Evolutionary conservation across 2,113 vertebrate species (phyloP).

Genomic region (Coptodon bakossiorum): DNA sequence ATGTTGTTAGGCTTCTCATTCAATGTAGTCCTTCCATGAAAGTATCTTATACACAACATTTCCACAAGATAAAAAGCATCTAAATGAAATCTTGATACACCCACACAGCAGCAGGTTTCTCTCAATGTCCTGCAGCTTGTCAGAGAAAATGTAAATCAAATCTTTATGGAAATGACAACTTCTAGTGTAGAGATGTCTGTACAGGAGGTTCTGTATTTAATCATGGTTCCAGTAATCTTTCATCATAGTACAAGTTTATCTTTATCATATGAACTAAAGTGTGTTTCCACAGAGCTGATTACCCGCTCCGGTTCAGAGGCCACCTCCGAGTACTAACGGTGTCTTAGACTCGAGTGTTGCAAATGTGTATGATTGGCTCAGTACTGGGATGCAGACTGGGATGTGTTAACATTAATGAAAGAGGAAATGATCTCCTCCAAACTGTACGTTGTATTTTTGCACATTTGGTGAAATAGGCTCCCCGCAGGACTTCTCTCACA

Average conservation of each 20-base stretch:
- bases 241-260: not conserved
- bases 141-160: not conserved
- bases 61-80: not conserved
- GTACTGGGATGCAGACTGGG: not conserved
- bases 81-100: not conserved
- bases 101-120: not conserved
- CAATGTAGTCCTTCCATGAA: not conserved
- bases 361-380: not conserved
- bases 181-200: not conserved
- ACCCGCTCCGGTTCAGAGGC: not conserved
- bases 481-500: not conserved
- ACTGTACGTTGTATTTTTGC: not conserved
- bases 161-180: not conserved
- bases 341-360: not conserved
- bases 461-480: not conserved
- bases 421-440: not conserved
- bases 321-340: not conserved
- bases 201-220: not conserved
- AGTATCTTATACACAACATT: not conserved
- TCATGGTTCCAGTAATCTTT: not conserved
- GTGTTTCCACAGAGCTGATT: not conserved
- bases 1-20: not conserved
- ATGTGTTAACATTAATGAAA: not conserved
- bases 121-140: not conserved
- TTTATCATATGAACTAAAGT: not conserved